phyloP scores from a whole-genome alignment of 2,888 invertebrate species.

The Lagria hirta region DNA sequence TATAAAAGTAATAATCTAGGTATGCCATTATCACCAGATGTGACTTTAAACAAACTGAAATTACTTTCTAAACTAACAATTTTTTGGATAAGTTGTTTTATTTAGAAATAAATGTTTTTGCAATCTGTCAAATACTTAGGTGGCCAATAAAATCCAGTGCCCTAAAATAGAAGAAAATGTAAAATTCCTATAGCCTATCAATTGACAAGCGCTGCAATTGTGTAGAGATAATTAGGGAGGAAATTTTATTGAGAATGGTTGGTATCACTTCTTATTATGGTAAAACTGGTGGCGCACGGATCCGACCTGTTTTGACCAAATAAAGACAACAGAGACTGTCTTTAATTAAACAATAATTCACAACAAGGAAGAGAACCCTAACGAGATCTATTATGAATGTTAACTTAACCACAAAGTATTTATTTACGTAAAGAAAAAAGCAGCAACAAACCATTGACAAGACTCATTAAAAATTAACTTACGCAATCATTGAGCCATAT shows the following conservation, averaged over 20 bases:
- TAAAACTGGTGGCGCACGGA: conserved; percentile 47
- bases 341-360: conserved; percentile 33
- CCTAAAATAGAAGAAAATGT: conserved; percentile 25
- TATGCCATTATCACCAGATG: too few species aligned
- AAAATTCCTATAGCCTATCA: conserved; percentile 14
- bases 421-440: too few species aligned
- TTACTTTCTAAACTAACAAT: too few species aligned
- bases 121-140: conserved; percentile 12
- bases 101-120: too few species aligned
- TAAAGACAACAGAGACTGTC: conserved; percentile 36
- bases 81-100: too few species aligned
- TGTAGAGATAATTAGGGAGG: conserved; percentile 16
- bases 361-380: conserved; percentile 18
- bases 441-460: too few species aligned
- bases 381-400: conserved; percentile 17
- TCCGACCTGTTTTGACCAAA: conserved; percentile 45
- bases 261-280: conserved; percentile 39
- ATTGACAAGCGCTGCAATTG: conserved; percentile 20
- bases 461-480: too few species aligned
- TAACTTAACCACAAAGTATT: too few species aligned
- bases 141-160: conserved; percentile 26
- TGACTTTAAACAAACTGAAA: too few species aligned
- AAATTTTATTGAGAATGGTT: conserved; percentile 23
- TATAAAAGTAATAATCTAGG: too few species aligned
- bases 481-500: too few species aligned